Percentiles rank a stretch among this genome's conserved stretches.
These are phyloP conservation scores for Habrosyne pyritoides DNA, from an alignment of 2,888 invertebrate species.

Conservation along the genomic window DNA sequence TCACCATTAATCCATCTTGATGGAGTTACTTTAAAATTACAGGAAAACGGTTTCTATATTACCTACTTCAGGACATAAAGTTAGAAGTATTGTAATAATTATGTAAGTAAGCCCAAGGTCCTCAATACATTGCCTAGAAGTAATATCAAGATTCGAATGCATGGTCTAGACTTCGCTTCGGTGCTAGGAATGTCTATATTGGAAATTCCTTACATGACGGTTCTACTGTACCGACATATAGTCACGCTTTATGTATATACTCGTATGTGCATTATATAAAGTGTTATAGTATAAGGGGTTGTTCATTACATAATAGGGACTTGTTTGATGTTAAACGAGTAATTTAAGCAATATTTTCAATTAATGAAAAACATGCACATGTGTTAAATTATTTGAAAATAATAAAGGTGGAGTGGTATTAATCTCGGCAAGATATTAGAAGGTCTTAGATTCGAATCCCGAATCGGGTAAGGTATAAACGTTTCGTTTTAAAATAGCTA, in stretches of 20 bases:
- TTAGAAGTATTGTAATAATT: background rate
- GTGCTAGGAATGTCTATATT: conserved; percentile 25
- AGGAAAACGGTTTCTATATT: too few species aligned
- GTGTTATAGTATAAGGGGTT: background rate
- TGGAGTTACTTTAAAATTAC: background rate
- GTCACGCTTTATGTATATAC: background rate
- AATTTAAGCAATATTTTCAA: too few species aligned
- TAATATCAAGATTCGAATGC: background rate
- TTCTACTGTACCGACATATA: background rate
- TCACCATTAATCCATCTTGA: background rate
- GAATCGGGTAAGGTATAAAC: too few species aligned
- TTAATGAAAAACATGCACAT: too few species aligned
- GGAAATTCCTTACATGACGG: conserved; percentile 26
- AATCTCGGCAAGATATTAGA: too few species aligned
- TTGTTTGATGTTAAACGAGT: background rate
- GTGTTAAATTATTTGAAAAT: too few species aligned
- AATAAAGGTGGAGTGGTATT: too few species aligned
- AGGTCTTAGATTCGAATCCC: too few species aligned
- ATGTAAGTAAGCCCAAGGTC: background rate
- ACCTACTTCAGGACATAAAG: too few species aligned
- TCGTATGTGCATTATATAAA: background rate
- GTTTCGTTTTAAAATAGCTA: too few species aligned
- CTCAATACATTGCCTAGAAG: background rate
- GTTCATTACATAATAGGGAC: background rate
- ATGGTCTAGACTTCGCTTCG: background rate